These are phyloP conservation scores for Lepus townsendii DNA, from an alignment of 2,797 vertebrate genomes.

Conservation along the genomic window DNA sequence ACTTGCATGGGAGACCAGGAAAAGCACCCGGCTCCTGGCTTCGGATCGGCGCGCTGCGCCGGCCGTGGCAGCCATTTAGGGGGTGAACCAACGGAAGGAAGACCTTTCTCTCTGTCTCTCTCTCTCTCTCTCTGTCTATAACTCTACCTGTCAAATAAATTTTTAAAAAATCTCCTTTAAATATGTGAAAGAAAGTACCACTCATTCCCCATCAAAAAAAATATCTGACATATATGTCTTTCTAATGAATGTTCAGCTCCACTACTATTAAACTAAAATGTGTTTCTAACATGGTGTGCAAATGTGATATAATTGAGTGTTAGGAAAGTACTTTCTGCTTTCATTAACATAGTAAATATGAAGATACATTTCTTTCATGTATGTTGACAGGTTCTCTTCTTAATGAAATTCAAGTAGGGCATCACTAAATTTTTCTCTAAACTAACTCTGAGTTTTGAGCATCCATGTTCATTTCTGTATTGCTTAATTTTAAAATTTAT, in stretches of 20 bases:
- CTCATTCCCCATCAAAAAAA: not conserved
- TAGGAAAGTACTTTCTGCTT: not conserved
- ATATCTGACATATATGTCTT: not conserved
- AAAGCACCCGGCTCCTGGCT: no score
- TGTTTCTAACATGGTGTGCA: not conserved
- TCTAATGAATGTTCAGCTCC: not conserved
- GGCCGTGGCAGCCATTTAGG: no score
- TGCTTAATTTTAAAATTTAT: not conserved
- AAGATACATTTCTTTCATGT: not conserved
- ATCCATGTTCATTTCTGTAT: not conserved
- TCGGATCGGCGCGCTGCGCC: no score
- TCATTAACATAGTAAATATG: conserved; percentile 2
- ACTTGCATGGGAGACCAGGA: no score
- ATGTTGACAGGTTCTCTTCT: not conserved
- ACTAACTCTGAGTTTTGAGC: not conserved
- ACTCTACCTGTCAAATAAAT: no score
- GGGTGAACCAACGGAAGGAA: no score
- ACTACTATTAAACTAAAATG: not conserved
- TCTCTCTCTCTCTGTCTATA: no score
- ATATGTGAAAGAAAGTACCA: not conserved
- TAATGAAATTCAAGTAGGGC: not conserved
- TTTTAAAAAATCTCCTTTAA: not conserved
- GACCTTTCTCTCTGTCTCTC: no score
- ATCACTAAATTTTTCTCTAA: not conserved
- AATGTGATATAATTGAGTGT: not conserved